Base-by-base conservation (phyloP, 2,888 invertebrate genomes). In the Acrobasis suavella region DNA sequence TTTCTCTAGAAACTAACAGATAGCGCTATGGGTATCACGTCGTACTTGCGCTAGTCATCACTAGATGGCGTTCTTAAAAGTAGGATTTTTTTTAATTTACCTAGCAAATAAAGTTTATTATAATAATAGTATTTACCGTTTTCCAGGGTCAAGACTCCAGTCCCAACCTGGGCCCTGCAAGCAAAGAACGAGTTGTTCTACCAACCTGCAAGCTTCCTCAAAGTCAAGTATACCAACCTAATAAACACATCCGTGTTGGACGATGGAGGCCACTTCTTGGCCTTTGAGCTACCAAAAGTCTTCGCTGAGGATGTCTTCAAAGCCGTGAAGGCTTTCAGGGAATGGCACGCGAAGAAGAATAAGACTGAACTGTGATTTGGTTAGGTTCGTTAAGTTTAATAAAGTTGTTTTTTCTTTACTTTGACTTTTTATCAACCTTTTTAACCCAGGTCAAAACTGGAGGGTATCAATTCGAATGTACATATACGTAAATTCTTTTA, bases 241-340 rank as follows among this genome's bases (percentile, higher is more conserved):
- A 85, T 96, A 9, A 94, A 95, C 60, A 93, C 93, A 67, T 95
- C 93, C 0, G 93, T 95, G 59, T 80, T 95, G 62, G 84, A 93
- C 0, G 86, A 93, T n/a, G 97, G 97, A 1, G 98, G 98, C 0
- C 98, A 98, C 81, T 98, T 98, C 89, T 93, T 96, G 0, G 97
- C 97, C 0, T 93, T 97, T 54, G 96, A 98, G 81, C 89, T 95
- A 63, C 97, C 98, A 0, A 77, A 93, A 64, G 72, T 94, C 0
- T 82, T 97, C 8, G 93, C 95, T 9, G 87, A 94, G 2, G 97
- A 97, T 73, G 84, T 98, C 1, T 86, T 86, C 69, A 83, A 76
- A 58, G 89, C 87, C 2, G 81, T 86, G 0, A 77, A 81, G 54
- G 81, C 78, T 0, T 86, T 87, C 46, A 78, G 70, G 9, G 73